Percentiles rank a stretch among this genome's conserved stretches.
Evolutionary conservation across 2,888 invertebrate genomes (phyloP).

Genomic region (Sarcophaga variegata): DNA sequence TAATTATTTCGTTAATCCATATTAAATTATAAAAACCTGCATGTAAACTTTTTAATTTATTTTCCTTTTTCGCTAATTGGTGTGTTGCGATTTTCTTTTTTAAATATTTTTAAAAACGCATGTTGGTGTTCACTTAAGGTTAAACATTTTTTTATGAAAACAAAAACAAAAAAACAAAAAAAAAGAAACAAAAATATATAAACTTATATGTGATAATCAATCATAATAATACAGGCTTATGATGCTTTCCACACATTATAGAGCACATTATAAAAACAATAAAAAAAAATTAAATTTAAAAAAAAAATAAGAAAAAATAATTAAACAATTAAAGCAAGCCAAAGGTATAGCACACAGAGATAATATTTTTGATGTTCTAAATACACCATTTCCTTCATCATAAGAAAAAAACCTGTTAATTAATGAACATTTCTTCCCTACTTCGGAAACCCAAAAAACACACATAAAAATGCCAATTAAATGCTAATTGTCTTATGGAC

Average conservation of each 20-base stretch:
- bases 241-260: constrained; percentile 75
- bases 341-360: constrained; percentile 63
- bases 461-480: constrained; percentile 32
- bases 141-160: neutral
- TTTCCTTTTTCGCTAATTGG: constrained; percentile 31
- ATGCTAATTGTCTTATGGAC: constrained; percentile 54
- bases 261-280: constrained; percentile 60
- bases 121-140: constrained; percentile 75
- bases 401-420: neutral
- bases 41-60: neutral
- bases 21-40: neutral
- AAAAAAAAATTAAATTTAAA: constrained; percentile 43
- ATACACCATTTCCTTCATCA: constrained; percentile 17
- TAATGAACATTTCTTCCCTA: neutral
- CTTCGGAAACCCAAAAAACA: neutral
- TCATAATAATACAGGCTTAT: constrained; percentile 73
- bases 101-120: constrained; percentile 70
- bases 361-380: constrained; percentile 41
- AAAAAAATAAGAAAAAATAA: constrained; percentile 58
- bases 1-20: neutral
- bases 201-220: constrained; percentile 48
- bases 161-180: constrained; percentile 20
- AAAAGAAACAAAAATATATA: constrained; percentile 68
- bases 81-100: constrained; percentile 40
- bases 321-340: constrained; percentile 59